Conservation (phyloP, 2,888 invertebrate genomes). For the Polyommatus iphigenia region DNA sequence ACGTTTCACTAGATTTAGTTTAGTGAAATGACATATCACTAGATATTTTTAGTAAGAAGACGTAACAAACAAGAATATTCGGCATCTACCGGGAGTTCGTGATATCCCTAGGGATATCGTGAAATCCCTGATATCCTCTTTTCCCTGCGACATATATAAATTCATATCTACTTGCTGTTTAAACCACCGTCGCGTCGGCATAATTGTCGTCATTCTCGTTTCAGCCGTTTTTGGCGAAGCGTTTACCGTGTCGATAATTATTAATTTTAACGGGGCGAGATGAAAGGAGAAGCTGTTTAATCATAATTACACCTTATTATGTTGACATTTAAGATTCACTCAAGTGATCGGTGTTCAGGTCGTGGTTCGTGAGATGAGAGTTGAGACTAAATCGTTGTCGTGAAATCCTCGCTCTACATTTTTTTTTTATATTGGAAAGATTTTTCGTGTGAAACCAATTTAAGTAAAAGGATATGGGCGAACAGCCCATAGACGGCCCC, state of each 20-base stretch:
- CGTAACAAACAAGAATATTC: no score
- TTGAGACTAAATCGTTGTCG: constrained; percentile 19
- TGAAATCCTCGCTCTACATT: constrained; percentile 18
- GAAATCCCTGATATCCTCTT: no score
- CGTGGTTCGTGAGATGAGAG: constrained; percentile 24
- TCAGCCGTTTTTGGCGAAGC: constrained; percentile 1
- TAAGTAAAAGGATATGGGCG: no score
- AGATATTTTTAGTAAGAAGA: no score
- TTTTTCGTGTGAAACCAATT: constrained; percentile 11
- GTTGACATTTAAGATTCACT: constrained; percentile 33
- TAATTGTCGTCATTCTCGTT: neutral
- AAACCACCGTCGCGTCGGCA: neutral
- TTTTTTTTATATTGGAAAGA: neutral
- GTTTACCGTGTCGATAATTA: constrained; percentile 24
- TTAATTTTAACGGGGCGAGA: constrained; percentile 23
- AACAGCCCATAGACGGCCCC: no score
- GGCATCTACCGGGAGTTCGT: no score
- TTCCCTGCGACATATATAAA: no score
- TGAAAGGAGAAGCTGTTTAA: constrained; percentile 16
- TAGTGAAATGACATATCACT: no score
- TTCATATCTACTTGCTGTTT: neutral
- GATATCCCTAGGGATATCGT: no score
- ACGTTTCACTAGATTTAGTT: no score
- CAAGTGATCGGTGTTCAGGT: constrained; percentile 25
- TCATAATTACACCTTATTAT: constrained; percentile 32